Conservation (phyloP, 2,797 vertebrate species). For the Pteronotus mesoamericanus region DNA sequence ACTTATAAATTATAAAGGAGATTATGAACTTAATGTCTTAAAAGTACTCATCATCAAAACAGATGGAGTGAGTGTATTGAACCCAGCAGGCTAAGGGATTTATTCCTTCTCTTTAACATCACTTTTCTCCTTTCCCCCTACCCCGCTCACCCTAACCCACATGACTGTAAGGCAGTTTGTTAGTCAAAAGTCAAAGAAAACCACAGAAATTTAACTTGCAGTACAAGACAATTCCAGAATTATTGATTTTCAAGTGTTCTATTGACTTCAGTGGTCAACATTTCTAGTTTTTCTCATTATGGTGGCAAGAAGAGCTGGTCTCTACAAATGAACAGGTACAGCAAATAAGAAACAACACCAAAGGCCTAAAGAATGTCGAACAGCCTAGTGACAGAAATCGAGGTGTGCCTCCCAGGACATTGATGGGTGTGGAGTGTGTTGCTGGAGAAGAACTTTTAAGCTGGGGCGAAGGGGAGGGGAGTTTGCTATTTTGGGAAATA, state of each 20-base stretch:
- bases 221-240: background rate
- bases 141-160: background rate
- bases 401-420: background rate
- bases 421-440: background rate
- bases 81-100: background rate
- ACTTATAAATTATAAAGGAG: background rate
- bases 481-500: background rate
- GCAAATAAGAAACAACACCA: background rate
- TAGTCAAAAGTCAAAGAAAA: conserved; percentile 36
- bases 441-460: background rate
- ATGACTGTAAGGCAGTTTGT: background rate
- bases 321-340: conserved; percentile 5
- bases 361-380: background rate
- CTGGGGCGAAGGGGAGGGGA: background rate
- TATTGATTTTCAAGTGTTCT: conserved; percentile 23
- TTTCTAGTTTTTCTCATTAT: conserved; percentile 12
- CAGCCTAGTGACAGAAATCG: background rate
- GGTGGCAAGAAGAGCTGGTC: background rate
- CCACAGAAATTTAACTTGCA: background rate
- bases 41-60: background rate
- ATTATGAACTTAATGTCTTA: background rate
- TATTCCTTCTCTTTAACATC: background rate
- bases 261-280: background rate
- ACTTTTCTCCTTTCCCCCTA: background rate
- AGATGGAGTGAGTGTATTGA: background rate